phyloP scores from a whole-genome alignment of 1,140 invertebrate genomes.

The Conus betulinus region DNA sequence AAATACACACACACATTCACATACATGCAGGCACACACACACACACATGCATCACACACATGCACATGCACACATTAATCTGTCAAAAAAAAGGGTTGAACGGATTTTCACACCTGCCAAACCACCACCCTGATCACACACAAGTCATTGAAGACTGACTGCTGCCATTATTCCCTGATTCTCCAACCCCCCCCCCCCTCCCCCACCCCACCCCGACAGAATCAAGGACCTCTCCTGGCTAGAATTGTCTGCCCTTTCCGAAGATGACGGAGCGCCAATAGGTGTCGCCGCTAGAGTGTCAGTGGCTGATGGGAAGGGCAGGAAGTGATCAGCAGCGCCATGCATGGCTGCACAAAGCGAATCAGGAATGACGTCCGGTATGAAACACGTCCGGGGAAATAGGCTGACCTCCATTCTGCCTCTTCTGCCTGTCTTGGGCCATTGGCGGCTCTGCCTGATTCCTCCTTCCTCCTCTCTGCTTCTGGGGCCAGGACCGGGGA shows the following conservation, averaged over 20 bases:
- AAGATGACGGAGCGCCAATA: constrained; percentile 18
- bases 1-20: no score
- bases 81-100: no score
- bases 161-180: no score
- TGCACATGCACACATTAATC: no score
- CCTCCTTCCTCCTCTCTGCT: not conserved
- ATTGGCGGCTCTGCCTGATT: constrained; percentile 12
- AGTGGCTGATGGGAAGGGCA: not conserved
- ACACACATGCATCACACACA: no score
- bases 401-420: constrained; percentile 9
- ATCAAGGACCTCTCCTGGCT: not conserved
- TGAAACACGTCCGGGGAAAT: constrained; percentile 34
- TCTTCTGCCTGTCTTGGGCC: constrained; percentile 30
- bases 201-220: no score
- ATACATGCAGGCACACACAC: no score
- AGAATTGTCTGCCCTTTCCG: constrained; percentile 9
- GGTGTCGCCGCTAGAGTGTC: constrained; percentile 20
- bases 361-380: constrained; percentile 26
- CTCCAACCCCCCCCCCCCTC: no score
- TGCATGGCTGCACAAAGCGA: constrained; percentile 32
- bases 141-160: no score
- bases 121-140: no score
- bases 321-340: constrained; percentile 14
- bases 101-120: no score
- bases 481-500: no score